Evolutionary conservation across 2,888 invertebrate species (phyloP), one percentile per base, ranked within the genome.

Genomic region (Sesamia inferens): DNA sequence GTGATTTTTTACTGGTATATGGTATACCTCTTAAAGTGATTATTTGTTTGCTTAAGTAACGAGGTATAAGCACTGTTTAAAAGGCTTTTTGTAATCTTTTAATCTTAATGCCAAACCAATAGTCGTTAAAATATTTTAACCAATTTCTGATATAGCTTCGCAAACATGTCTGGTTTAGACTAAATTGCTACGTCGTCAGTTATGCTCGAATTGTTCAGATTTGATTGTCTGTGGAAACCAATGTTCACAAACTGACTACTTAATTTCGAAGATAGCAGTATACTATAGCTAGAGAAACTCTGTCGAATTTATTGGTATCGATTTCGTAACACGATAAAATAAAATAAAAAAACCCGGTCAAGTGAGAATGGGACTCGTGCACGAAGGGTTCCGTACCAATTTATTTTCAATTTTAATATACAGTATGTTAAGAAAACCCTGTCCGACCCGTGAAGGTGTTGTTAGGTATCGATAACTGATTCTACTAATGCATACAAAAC

Each of bases 171-270:
- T 48, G 16, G 6, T 68, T 14, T 22, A 47, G 19, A 63, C 24
- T 39, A 76, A 51, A 58, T 31, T 48, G 31, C 31, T 31, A 31
- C 31, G 31, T 31, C 3, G 42, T 19, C 1, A 58, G 76, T 67
- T 58, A 58, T 31, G 22, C 14, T 16, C 19, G 22, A 51, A 51
- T 44, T 11, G 31, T 58, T 76, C 19, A 51, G 19, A 51, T 11
- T 19, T 24, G 6, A 31, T 31, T 31, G n/a, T 13, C 22, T 8
- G 16, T 24, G 2, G 31, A 22, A 14, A 51, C 42, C 16, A 22
- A 48, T 66, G 13, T 51, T 31, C 48, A 2, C 58, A 42, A 10
- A 62, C 11, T 8, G 22, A 44, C 13, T 19, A 48, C 14, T 57
- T 22, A 1, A 47, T 59, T 74, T 44, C 1, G 22, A 44, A 74